A percentile compares a stretch with the other conserved stretches of the same genome.
phyloP scores from a whole-genome alignment of 1,140 invertebrate genomes.

The Eumeta japonica region DNA sequence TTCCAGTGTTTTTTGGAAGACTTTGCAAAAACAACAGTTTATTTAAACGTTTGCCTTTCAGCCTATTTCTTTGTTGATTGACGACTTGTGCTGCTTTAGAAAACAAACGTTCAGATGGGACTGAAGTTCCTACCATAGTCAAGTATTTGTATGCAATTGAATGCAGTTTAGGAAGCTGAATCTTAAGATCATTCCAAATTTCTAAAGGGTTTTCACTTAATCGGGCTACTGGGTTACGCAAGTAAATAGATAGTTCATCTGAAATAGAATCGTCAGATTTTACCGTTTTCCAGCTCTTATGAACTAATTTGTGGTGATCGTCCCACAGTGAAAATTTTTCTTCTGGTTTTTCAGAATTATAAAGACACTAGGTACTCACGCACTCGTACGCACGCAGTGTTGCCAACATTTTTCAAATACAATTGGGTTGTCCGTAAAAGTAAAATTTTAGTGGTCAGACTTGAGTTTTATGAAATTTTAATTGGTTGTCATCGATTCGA shows the following conservation, averaged over 20 bases:
- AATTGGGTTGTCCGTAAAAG: too few species aligned
- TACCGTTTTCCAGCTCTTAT: conserved; percentile 14
- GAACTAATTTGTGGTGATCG: too few species aligned
- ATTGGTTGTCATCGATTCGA: too few species aligned
- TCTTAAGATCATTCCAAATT: too few species aligned
- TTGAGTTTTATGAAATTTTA: too few species aligned
- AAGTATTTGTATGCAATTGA: conserved; percentile 28
- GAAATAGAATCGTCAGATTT: conserved; percentile 18
- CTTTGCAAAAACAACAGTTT: conserved; percentile 23
- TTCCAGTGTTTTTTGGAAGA: too few species aligned
- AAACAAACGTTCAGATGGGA: too few species aligned
- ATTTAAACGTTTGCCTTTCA: conserved; percentile 19
- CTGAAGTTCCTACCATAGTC: conserved; percentile 30
- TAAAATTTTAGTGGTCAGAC: too few species aligned
- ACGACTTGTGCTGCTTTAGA: conserved; percentile 29
- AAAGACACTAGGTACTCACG: too few species aligned
- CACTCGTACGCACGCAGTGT: too few species aligned
- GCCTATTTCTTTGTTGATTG: conserved; percentile 18
- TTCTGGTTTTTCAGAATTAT: conserved; percentile 14
- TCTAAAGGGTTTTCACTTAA: conserved; percentile 30
- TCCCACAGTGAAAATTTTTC: conserved; percentile 13
- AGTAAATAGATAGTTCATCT: conserved; percentile 21
- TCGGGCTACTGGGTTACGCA: conserved; percentile 18
- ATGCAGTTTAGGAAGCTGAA: conserved; percentile 26
- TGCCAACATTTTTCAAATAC: too few species aligned